Evolutionary conservation across 2,797 vertebrate species (phyloP).

Genomic region (Callimico goeldii): DNA sequence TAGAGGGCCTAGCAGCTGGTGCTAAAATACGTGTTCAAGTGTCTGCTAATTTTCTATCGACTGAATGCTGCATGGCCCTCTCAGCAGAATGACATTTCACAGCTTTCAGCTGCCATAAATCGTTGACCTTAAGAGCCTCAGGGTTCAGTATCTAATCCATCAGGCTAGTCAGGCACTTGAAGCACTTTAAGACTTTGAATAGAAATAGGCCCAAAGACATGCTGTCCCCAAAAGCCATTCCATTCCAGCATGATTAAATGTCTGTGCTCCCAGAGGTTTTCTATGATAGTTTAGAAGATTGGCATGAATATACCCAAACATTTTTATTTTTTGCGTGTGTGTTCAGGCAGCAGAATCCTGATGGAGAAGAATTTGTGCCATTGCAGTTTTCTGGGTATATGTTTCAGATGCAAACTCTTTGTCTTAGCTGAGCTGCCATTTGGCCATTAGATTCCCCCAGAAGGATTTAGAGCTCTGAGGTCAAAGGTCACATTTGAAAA

Average conservation of each 20-base stretch:
- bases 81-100: slow-evolving; percentile 72
- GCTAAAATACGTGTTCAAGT: slow-evolving; percentile 64
- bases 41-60: slow-evolving; percentile 64
- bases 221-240: slow-evolving; percentile 73
- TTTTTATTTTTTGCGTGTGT: slow-evolving; percentile 40
- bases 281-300: slow-evolving; percentile 44
- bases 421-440: slow-evolving; percentile 43
- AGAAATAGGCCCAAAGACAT: slow-evolving; percentile 74
- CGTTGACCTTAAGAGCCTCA: slow-evolving; percentile 71
- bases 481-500: slow-evolving; percentile 52
- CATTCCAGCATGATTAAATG: slow-evolving; percentile 61
- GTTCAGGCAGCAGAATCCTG: slow-evolving; percentile 19
- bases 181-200: slow-evolving; percentile 68
- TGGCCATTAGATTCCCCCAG: slow-evolving; percentile 7
- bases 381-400: slow-evolving; percentile 11
- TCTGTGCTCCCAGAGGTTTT: slow-evolving; percentile 29
- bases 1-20: slow-evolving; percentile 54
- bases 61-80: slow-evolving; percentile 15
- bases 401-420: slow-evolving; percentile 52
- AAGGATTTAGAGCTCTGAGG: slow-evolving; percentile 35
- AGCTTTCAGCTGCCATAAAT: slow-evolving; percentile 75
- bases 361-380: slow-evolving; percentile 48
- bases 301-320: slow-evolving; percentile 34
- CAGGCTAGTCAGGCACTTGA: slow-evolving; percentile 66
- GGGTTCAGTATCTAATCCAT: slow-evolving; percentile 72